Base-by-base conservation (phyloP, 2,888 invertebrate species). In the Dione juno region DNA sequence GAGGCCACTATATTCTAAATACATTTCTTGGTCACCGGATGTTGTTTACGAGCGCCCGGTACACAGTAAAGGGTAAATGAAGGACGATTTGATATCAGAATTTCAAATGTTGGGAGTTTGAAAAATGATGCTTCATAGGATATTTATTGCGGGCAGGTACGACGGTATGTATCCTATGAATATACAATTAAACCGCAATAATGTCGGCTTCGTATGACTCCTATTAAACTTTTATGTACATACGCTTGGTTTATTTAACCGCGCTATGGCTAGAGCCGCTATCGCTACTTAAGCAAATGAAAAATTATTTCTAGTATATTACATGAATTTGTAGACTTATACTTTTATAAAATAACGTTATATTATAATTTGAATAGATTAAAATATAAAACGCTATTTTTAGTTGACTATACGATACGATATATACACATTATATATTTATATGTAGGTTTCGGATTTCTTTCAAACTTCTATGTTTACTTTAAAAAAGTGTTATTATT, bases 41-140 rank as follows among this genome's bases (percentile, higher is more conserved):
- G 87, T 88, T 81, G 76, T 83, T 86, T 82, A 82, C 82, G 79
- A 79, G 75, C 76, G 53, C 54, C 69, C 68, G 70, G 67, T 61
- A 70, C 66, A 68, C 77, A 74, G 78, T 76, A 81, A 85, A 89
- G 90, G 89, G 86, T 85, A 87, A 67, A 73, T 79, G 88, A 90
- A 92, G 91, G 91, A 88, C 90, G 82, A 73, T 74, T 74, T 75
- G 81, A 81, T 89, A 89, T 89, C 85, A 73, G 85, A 84, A 87
- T 81, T 81, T 79, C 80, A 84, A 83, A 83, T 81, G 74, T 72
- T 77, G 78, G 59, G 54, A 58, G 65, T 78, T 78, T 78, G 77
- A 77, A 75, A 67, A 73, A 73, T 66, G 35, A 69, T 69, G 61
- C 48, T 63, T 53, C 59, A 48, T 67, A 43, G 66, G 53, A 72